These are phyloP conservation scores for Archegozetes longisetosus DNA, from an alignment of 1,140 invertebrate genomes.

Conservation along the genomic window DNA sequence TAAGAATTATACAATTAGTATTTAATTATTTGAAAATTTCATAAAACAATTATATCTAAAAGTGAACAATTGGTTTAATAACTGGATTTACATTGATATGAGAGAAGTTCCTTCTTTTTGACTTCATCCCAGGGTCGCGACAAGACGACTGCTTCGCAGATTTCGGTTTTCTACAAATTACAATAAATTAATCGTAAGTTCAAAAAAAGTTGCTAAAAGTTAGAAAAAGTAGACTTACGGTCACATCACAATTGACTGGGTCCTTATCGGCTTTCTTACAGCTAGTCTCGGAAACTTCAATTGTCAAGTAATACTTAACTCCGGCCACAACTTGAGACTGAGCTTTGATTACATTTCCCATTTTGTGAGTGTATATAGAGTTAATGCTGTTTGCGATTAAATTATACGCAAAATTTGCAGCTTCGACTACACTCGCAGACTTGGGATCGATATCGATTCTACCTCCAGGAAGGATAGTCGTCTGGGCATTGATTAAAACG, in stretches of 20 bases:
- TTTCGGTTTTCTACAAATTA: neutral
- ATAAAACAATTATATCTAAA: too few relatives aligned
- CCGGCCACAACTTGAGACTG: neutral
- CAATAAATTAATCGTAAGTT: neutral
- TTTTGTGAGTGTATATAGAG: constrained; percentile 1
- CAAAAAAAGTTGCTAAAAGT: neutral
- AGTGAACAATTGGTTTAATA: too few relatives aligned
- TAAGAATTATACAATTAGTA: too few relatives aligned
- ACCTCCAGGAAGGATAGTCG: neutral
- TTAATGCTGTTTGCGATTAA: neutral
- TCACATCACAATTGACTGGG: neutral
- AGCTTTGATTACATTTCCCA: neutral
- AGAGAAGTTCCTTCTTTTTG: too few relatives aligned
- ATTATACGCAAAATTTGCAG: too few relatives aligned
- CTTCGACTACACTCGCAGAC: neutral
- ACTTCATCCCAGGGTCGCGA: neutral
- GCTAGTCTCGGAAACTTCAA: constrained; percentile 1
- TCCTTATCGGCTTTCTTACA: neutral
- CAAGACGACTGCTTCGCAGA: neutral
- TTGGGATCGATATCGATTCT: neutral
- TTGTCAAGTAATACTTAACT: neutral
- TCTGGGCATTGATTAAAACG: neutral
- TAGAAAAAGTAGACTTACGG: neutral
- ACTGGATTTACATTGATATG: too few relatives aligned
- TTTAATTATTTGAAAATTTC: too few relatives aligned